phyloP scores from a whole-genome alignment of 2,797 vertebrate species.

The Clarias platycephalus region DNA sequence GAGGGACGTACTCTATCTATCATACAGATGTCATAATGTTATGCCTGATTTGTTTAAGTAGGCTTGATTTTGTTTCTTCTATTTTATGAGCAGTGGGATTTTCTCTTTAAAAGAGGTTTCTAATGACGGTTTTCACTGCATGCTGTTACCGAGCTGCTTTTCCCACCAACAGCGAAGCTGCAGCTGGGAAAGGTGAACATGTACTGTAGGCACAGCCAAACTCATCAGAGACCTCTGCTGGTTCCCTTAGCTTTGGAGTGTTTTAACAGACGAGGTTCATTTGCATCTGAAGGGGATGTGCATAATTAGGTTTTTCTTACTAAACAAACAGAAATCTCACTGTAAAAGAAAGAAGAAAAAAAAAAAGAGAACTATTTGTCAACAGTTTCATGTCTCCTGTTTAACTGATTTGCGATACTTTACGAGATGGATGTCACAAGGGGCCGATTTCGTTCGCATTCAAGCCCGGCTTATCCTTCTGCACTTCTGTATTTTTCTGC shows the following conservation, averaged over 20 bases:
- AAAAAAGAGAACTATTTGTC: background rate
- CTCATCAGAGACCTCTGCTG: slow-evolving; percentile 50
- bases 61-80: background rate
- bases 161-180: slow-evolving; percentile 8
- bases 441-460: background rate
- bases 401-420: background rate
- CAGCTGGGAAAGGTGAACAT: background rate
- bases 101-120: background rate
- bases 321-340: slow-evolving; percentile 18
- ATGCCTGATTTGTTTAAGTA: background rate
- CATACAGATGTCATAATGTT: too few relatives aligned
- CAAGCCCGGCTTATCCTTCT: background rate
- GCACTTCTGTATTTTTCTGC: background rate
- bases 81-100: background rate
- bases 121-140: background rate
- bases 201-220: background rate
- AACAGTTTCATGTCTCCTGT: background rate
- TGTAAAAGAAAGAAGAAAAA: background rate
- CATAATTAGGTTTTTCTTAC: slow-evolving; percentile 18
- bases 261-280: background rate
- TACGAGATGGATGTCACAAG: background rate
- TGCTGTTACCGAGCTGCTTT: background rate
- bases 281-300: slow-evolving; percentile 16
- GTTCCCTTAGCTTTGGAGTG: slow-evolving; percentile 1
- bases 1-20: too few relatives aligned